phyloP scores from a whole-genome alignment of 2,888 invertebrate genomes.

The Bruchidius siliquastri region DNA sequence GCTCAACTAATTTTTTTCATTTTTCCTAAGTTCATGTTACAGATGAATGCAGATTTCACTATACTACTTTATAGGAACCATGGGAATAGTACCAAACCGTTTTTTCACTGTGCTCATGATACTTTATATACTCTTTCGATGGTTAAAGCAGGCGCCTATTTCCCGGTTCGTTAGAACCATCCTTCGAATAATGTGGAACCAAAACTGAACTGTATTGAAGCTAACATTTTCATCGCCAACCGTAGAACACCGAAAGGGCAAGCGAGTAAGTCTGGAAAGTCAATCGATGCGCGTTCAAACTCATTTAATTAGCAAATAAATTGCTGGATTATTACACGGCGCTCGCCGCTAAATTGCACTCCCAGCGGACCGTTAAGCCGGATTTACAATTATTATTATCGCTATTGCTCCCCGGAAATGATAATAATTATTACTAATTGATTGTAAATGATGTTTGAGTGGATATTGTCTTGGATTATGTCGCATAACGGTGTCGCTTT shows the following conservation, averaged over 20 bases:
- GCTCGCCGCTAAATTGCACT: neutral
- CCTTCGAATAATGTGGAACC: no score
- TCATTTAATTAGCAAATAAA: constrained; percentile 4
- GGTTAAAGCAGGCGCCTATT: no score
- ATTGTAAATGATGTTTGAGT: neutral
- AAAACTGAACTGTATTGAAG: no score
- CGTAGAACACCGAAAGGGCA: neutral
- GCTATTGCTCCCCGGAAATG: neutral
- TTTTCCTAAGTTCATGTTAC: no score
- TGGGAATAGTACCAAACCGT: no score
- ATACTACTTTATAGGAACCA: no score
- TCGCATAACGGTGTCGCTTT: neutral
- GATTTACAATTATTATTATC: neutral
- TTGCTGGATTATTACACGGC: neutral
- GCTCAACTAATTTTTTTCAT: no score
- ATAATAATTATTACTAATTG: neutral
- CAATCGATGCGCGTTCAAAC: constrained; percentile 2
- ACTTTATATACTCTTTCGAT: no score
- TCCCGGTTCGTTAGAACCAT: no score
- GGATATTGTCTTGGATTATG: neutral
- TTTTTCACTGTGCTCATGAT: no score
- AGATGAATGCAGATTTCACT: no score
- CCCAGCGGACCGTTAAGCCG: neutral
- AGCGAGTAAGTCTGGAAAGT: neutral
- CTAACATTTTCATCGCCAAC: neutral